Conservation (phyloP, 2,113 vertebrate species). For the Prionailurus viverrinus region DNA sequence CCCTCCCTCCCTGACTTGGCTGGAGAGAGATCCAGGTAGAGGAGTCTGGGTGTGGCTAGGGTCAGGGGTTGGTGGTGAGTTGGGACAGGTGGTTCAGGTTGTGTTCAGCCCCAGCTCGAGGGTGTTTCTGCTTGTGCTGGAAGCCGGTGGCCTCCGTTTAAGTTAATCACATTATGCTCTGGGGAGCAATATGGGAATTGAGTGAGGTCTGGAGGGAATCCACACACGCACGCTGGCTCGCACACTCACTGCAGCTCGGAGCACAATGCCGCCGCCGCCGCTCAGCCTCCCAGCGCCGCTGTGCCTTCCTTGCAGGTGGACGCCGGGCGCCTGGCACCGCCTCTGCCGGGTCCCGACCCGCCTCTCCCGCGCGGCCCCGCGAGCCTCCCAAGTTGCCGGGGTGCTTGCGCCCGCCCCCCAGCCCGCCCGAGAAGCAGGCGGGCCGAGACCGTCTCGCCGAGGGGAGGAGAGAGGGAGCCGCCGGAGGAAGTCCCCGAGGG, state of each 20-base stretch:
- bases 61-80: background rate
- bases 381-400: constrained; percentile 28
- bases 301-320: constrained; percentile 24
- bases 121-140: constrained; percentile 19
- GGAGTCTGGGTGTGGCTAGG: background rate
- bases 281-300: background rate
- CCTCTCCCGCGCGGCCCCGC: background rate
- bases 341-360: background rate
- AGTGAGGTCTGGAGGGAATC: constrained; percentile 75
- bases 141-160: constrained; percentile 53
- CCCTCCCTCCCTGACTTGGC: background rate
- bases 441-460: background rate
- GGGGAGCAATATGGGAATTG: constrained; percentile 73
- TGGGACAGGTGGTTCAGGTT: background rate
- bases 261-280: constrained; percentile 40
- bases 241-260: constrained; percentile 70
- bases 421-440: background rate
- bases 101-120: background rate
- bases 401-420: background rate
- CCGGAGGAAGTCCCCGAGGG: constrained; percentile 48
- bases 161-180: constrained; percentile 77
- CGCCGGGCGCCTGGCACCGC: background rate
- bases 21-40: background rate
- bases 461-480: background rate
- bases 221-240: background rate